Evolutionary conservation across 2,113 vertebrate species (phyloP).

Genomic region (Propithecus coquereli): DNA sequence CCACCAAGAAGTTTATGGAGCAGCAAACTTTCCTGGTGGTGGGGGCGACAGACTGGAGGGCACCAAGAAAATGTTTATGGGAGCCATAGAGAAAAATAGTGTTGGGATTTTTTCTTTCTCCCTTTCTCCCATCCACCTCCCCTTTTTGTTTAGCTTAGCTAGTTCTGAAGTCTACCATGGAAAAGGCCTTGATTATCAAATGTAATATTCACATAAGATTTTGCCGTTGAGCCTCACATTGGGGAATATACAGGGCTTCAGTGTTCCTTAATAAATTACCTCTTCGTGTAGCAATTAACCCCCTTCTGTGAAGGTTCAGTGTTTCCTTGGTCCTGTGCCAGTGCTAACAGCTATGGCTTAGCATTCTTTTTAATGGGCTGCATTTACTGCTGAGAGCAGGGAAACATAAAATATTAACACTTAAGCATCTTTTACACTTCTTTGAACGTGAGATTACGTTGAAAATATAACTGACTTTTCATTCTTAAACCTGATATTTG

Average conservation of each 20-base stretch:
- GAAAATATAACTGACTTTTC: constrained; percentile 80
- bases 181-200: constrained; percentile 76
- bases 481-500: constrained; percentile 82
- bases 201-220: constrained; percentile 67
- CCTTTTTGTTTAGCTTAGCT: constrained; percentile 50
- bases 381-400: constrained; percentile 79
- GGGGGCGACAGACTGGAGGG: constrained; percentile 78
- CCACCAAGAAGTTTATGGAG: constrained; percentile 42
- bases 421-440: constrained; percentile 83
- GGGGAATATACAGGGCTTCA: constrained; percentile 79
- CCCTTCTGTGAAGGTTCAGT: constrained; percentile 79
- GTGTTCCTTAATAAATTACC: constrained; percentile 86
- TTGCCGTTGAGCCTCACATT: constrained; percentile 65
- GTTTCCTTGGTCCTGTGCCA: constrained; percentile 82
- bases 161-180: constrained; percentile 48
- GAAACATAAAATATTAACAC: constrained; percentile 84
- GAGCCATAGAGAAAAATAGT: constrained; percentile 44
- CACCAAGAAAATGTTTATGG: constrained; percentile 75
- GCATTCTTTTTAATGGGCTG: constrained; percentile 82
- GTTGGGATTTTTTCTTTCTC: constrained; percentile 63
- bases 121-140: not conserved
- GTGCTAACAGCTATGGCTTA: constrained; percentile 82
- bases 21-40: constrained; percentile 20
- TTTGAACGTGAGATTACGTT: constrained; percentile 81
- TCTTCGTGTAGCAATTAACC: constrained; percentile 86